Conservation (phyloP, 2,797 vertebrate genomes). For the Pangasius macronema region DNA sequence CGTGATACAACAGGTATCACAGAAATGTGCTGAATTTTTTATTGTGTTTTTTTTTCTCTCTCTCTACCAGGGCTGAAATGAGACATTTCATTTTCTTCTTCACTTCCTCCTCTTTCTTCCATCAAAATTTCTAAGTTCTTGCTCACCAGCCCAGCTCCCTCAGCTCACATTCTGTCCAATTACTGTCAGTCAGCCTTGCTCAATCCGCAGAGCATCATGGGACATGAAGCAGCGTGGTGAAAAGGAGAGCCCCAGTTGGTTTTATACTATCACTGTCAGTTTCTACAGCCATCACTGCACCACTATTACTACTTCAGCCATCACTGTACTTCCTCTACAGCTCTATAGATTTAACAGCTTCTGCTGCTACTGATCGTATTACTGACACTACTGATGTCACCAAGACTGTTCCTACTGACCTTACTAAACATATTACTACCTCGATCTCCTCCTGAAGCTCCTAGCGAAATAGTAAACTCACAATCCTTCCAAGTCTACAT, state of each 20-base stretch:
- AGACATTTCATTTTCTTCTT: slow-evolving; percentile 30
- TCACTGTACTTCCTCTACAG: background rate
- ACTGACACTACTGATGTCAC: background rate
- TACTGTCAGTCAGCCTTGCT: slow-evolving; percentile 57
- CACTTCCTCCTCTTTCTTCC: slow-evolving; percentile 16
- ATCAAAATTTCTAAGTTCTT: slow-evolving; percentile 20
- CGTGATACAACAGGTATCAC: background rate
- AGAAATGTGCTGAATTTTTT: background rate
- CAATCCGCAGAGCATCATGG: slow-evolving; percentile 29
- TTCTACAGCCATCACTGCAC: background rate
- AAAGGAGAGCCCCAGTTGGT: slow-evolving; percentile 18
- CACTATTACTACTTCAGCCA: background rate
- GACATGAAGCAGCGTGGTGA: slow-evolving; percentile 31
- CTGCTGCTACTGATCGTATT: background rate
- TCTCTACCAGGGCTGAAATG: background rate
- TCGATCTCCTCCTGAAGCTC: background rate
- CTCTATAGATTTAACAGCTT: background rate
- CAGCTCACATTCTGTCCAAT: slow-evolving; percentile 48
- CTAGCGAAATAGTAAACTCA: background rate
- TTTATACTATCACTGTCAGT: background rate
- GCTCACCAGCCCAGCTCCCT: slow-evolving; percentile 19
- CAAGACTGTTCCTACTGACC: background rate
- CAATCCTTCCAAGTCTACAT: background rate
- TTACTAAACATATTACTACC: background rate
- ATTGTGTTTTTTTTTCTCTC: background rate